phyloP scores from a whole-genome alignment of 2,113 vertebrate species.

The Gobius niger region DNA sequence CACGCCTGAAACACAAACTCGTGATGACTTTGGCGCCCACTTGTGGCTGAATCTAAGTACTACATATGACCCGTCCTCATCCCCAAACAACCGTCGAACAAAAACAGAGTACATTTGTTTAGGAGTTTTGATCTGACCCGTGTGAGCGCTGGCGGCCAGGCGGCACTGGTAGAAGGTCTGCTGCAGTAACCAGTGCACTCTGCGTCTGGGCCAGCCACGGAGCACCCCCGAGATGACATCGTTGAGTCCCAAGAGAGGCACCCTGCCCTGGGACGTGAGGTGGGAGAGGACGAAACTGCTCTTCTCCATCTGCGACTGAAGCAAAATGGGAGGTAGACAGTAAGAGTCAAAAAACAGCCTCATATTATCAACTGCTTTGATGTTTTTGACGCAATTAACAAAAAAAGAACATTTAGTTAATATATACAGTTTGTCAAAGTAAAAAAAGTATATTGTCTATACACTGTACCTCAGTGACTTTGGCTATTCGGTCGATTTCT shows the following conservation, averaged over 20 bases:
- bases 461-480: conserved; percentile 79
- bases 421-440: too few relatives aligned
- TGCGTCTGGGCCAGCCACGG: conserved; percentile 62
- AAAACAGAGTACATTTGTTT: neutral
- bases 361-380: neutral
- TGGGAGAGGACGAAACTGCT: conserved; percentile 79
- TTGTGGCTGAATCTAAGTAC: neutral
- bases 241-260: conserved; percentile 82
- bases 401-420: too few relatives aligned
- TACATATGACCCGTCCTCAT: neutral
- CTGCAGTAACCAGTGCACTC: conserved; percentile 84
- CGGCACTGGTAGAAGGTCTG: conserved; percentile 87
- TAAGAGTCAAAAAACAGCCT: neutral
- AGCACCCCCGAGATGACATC: conserved; percentile 76
- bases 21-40: neutral
- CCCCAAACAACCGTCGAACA: neutral
- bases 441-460: too few relatives aligned
- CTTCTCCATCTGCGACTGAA: conserved; percentile 85
- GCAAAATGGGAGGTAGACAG: conserved; percentile 1
- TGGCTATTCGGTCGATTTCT: conserved; percentile 78
- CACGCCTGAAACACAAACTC: conserved; percentile 75
- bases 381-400: too few relatives aligned
- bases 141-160: conserved; percentile 80
- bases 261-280: conserved; percentile 85
- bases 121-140: conserved; percentile 72